Conservation (phyloP, 2,113 vertebrate species). For the Diadophis punctatus region DNA sequence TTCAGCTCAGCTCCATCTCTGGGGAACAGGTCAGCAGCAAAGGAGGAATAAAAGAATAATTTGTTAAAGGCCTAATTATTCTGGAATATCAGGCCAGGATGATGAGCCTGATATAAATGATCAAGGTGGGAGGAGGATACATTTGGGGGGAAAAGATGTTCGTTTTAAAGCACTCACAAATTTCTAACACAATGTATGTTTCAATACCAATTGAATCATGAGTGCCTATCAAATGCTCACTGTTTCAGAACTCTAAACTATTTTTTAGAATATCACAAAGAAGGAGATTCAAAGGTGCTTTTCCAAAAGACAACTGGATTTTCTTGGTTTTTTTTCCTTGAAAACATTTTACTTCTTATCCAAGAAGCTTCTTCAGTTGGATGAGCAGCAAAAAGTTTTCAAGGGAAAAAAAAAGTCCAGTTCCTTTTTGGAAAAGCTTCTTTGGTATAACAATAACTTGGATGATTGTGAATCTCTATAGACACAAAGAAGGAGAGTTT, state of each 20-base stretch:
- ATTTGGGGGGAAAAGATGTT: neutral
- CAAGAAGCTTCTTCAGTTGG: neutral
- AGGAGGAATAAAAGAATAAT: neutral
- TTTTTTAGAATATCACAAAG: neutral
- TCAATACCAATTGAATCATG: neutral
- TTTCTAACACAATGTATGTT: neutral
- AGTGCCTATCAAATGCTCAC: neutral
- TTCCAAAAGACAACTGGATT: neutral
- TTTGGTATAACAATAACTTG: neutral
- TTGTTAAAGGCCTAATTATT: neutral
- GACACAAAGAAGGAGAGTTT: neutral
- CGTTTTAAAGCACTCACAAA: neutral
- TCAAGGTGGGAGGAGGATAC: neutral
- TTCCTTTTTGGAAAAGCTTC: neutral
- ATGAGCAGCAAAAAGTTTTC: neutral
- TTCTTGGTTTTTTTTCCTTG: neutral
- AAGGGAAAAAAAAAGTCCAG: neutral
- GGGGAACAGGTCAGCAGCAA: neutral
- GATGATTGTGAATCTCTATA: neutral
- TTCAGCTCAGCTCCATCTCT: neutral
- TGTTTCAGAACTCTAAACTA: neutral
- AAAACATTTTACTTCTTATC: neutral
- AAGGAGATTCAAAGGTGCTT: neutral
- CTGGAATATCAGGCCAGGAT: neutral
- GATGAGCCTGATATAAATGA: neutral